These are phyloP conservation scores for Fregata magnificens DNA, from an alignment of 2,113 vertebrate species.

Conservation along the genomic window DNA sequence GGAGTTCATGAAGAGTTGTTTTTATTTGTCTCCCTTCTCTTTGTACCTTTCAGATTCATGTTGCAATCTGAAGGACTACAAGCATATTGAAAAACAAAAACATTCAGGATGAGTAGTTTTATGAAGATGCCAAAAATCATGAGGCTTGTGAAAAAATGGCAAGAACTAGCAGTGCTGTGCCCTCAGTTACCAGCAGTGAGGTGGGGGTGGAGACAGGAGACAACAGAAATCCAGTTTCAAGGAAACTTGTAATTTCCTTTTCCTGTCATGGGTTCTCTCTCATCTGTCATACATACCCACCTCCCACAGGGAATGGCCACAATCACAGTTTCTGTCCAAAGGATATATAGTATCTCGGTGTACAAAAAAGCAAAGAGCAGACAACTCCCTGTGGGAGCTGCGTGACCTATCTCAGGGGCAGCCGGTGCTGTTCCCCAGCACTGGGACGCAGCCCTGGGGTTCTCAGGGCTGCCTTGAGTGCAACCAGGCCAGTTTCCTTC, in stretches of 20 bases:
- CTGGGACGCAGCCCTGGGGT: not conserved
- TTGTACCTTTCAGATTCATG: not conserved
- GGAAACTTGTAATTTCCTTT: not conserved
- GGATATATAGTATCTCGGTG: fast-evolving
- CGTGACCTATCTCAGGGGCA: not conserved
- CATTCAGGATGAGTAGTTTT: not conserved
- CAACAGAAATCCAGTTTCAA: not conserved
- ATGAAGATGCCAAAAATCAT: not conserved
- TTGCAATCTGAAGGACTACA: not conserved
- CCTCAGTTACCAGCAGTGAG: not conserved
- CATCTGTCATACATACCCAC: not conserved
- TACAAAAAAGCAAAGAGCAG: not conserved
- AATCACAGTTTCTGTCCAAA: not conserved
- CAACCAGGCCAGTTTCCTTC: not conserved
- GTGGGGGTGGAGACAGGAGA: not conserved
- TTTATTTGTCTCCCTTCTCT: not conserved
- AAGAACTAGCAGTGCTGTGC: not conserved
- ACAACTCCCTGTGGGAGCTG: not conserved
- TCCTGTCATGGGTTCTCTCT: not conserved
- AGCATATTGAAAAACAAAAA: not conserved
- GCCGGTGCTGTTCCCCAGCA: not conserved
- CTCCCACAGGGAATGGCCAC: not conserved
- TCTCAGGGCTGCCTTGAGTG: fast-evolving
- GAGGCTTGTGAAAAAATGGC: not conserved
- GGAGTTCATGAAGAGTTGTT: not conserved